Evolutionary conservation across 2,888 invertebrate genomes (phyloP), one percentile per base, ranked within the genome.

Genomic region (Mesorhabditis sp.): DNA sequence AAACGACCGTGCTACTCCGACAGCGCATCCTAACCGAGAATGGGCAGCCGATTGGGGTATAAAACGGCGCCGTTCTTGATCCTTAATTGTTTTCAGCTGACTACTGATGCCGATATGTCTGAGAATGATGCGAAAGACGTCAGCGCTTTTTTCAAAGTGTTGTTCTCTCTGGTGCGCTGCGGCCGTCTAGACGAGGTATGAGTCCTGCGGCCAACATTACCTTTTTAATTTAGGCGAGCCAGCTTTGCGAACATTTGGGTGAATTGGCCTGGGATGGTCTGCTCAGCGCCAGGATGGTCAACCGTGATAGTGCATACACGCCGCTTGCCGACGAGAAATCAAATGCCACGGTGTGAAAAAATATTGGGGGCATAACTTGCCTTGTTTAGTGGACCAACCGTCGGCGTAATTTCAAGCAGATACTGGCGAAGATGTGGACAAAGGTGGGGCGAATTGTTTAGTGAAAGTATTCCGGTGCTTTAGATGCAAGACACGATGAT

Each of bases 231-330:
- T 50, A 50, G 58, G 58, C 58, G 10, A n/a, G n/a, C n/a, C 58
- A 50, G n/a, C 58, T 50, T 13, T 50, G 58, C n/a, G 58, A 50
- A 13, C 58, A 50, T 13, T 10, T 50, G 10, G 58, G 58, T n/a
- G 58, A 50, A 50, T 50, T n/a, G 58, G n/a, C 58, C 10, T 50
- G 58, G 58, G 58, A n/a, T 50, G 58, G 58, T n/a, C 58, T 50
- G 7, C n/a, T 50, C 7, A 50, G 10, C 7, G 7, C 58, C 7
- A 10, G 58, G 10, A 50, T 50, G 58, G 58, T 50, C 58, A 50
- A 50, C n/a, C 58, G 58, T 50, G n/a, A 50, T 50, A 10, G 10
- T n/a, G 58, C 7, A 13, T 50, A 50, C n/a, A 50, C 58, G n/a
- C 58, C 58, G n/a, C 7, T n/a, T n/a, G 58, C 7, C 58, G n/a